Percentiles rank a stretch among this genome's conserved stretches.
Conservation (phyloP, 2,113 vertebrate species). For the Rhinolophus sinicus region DNA sequence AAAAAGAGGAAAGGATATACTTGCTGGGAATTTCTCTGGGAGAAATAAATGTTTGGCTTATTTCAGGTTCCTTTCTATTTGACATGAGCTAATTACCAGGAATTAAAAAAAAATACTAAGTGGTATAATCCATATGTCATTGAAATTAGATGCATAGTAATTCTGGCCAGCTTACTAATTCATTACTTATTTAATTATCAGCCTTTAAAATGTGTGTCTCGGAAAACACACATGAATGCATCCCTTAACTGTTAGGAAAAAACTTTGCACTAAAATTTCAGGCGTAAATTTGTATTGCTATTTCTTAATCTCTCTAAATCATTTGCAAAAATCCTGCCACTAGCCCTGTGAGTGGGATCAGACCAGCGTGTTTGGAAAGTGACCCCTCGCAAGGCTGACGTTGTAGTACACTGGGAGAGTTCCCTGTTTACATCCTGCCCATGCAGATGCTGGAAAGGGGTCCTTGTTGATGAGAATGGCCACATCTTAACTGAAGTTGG, state of each 20-base stretch:
- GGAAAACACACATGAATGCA: not conserved
- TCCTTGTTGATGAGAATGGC: not conserved
- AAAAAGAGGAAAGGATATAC: not conserved
- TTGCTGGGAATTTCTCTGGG: conserved; percentile 21
- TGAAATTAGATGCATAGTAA: not conserved
- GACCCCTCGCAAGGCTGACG: not conserved
- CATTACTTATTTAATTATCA: not conserved
- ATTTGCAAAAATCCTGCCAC: not conserved
- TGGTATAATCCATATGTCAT: not conserved
- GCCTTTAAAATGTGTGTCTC: not conserved
- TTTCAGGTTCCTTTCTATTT: not conserved
- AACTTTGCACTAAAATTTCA: not conserved
- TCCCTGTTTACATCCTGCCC: not conserved
- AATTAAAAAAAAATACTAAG: not conserved
- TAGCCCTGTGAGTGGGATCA: not conserved
- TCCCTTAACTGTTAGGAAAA: not conserved
- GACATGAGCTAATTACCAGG: conserved; percentile 10
- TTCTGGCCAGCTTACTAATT: not conserved
- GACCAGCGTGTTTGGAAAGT: not conserved
- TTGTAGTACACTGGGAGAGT: not conserved
- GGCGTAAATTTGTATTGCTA: not conserved
- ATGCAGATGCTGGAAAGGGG: not conserved
- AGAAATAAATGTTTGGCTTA: conserved; percentile 19
- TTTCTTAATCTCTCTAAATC: not conserved
- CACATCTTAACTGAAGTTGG: not conserved